Conservation (phyloP, 2,888 invertebrate species). For the Labia minor region DNA sequence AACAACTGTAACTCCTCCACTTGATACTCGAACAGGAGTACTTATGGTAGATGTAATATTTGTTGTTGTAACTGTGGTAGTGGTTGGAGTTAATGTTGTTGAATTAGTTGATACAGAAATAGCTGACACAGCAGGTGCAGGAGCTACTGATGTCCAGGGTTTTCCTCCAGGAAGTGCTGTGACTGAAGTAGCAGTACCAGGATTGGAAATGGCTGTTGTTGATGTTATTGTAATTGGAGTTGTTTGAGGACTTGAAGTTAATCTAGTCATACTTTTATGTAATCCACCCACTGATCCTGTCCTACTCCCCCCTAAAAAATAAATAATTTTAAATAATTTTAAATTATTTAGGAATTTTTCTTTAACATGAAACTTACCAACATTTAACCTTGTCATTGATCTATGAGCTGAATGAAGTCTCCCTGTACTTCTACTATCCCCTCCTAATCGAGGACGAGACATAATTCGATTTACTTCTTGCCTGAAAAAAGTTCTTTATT, state of each 20-base stretch:
- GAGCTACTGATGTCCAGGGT: background rate
- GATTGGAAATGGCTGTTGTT: slow-evolving; percentile 21
- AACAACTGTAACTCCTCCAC: slow-evolving; percentile 49
- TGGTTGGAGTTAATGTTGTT: slow-evolving; percentile 36
- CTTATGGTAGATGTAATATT: slow-evolving; percentile 15
- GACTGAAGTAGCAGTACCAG: background rate
- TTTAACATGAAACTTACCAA: slow-evolving; percentile 34
- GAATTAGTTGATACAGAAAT: slow-evolving; percentile 40
- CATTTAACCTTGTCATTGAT: slow-evolving; percentile 68
- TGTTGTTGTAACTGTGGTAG: slow-evolving; percentile 41
- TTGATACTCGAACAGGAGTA: slow-evolving; percentile 36
- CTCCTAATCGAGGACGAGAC: slow-evolving; percentile 33
- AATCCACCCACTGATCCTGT: slow-evolving; percentile 61
- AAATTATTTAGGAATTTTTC: background rate
- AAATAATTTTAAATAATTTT: background rate
- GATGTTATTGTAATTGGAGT: slow-evolving; percentile 32
- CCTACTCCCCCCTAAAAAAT: slow-evolving; percentile 36
- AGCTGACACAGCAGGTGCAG: slow-evolving; percentile 26
- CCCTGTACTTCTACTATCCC: slow-evolving; percentile 66
- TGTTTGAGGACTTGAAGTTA: slow-evolving; percentile 66
- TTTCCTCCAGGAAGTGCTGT: background rate
- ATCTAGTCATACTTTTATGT: slow-evolving; percentile 71
- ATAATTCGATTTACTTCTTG: slow-evolving; percentile 26
- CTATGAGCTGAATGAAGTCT: slow-evolving; percentile 61
- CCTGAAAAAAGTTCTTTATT: slow-evolving; percentile 25